These are phyloP conservation scores for Triplophysa bombifrons DNA, from an alignment of 2,797 vertebrate genomes.

Conservation along the genomic window DNA sequence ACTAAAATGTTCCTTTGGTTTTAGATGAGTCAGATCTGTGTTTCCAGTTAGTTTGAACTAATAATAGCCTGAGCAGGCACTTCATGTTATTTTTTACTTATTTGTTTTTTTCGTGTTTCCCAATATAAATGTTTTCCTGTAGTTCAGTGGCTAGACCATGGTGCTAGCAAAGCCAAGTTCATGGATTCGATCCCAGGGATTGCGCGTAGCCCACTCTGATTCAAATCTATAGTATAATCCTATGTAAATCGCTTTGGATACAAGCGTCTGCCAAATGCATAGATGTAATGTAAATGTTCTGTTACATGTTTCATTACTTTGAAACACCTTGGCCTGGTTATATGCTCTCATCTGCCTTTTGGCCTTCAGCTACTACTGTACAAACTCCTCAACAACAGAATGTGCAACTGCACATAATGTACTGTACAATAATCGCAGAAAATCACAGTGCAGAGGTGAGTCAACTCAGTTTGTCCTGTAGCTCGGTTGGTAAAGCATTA, in stretches of 20 bases:
- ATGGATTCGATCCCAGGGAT: too few species aligned
- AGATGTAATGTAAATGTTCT: neutral
- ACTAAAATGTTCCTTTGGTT: too few species aligned
- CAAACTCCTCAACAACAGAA: neutral
- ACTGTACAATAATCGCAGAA: conserved; percentile 10
- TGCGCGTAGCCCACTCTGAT: too few species aligned
- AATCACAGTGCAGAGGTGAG: neutral
- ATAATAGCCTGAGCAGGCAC: neutral
- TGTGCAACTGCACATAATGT: neutral
- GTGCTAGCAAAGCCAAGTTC: too few species aligned
- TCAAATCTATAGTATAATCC: too few species aligned
- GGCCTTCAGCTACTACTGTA: conserved; percentile 17
- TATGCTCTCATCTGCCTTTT: neutral
- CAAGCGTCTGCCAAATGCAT: too few species aligned
- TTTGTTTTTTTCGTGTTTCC: neutral
- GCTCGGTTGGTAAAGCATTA: neutral
- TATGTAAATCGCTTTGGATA: too few species aligned
- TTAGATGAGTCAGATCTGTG: too few species aligned
- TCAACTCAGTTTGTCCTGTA: neutral
- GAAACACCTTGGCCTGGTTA: conserved; percentile 12
- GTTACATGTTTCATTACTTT: neutral
- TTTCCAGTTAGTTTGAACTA: neutral
- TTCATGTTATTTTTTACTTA: neutral
- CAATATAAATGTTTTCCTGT: neutral
- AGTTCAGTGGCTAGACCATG: too few species aligned